Evolutionary conservation across 1,140 invertebrate species (phyloP).

Genomic region (Portunus trituberculatus): DNA sequence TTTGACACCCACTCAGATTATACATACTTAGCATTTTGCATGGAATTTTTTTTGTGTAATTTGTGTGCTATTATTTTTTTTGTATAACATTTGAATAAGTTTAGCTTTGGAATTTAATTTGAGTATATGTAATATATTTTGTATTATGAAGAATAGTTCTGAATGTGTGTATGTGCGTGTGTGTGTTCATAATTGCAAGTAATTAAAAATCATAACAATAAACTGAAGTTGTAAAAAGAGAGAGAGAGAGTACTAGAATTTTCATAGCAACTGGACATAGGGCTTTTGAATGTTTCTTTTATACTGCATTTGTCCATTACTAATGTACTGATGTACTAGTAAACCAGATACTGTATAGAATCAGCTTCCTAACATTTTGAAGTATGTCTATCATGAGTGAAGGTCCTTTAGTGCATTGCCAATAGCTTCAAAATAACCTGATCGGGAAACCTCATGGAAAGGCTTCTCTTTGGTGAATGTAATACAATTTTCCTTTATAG

Average conservation of each 20-base stretch:
- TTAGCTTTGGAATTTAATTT: not conserved
- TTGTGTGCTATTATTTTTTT: not conserved
- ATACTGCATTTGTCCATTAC: not conserved
- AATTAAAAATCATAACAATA: too few relatives aligned
- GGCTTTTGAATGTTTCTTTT: not conserved
- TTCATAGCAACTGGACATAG: too few relatives aligned
- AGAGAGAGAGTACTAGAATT: too few relatives aligned
- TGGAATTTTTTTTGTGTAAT: not conserved
- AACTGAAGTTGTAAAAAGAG: not conserved
- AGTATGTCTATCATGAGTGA: too few relatives aligned
- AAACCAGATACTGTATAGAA: not conserved
- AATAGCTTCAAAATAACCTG: too few relatives aligned
- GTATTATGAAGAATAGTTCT: not conserved
- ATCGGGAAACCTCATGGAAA: too few relatives aligned
- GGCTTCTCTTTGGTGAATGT: too few relatives aligned
- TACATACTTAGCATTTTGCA: not conserved
- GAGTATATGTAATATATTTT: too few relatives aligned
- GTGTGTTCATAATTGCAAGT: not conserved
- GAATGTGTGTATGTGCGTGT: constrained; percentile 30
- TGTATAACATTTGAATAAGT: not conserved
- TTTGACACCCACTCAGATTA: not conserved
- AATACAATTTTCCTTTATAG: not conserved
- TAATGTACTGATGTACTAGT: not conserved
- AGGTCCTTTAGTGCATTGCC: too few relatives aligned
- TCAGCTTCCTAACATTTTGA: not conserved